phyloP scores from a whole-genome alignment of 2,113 vertebrate genomes.

The Corapipo altera region DNA sequence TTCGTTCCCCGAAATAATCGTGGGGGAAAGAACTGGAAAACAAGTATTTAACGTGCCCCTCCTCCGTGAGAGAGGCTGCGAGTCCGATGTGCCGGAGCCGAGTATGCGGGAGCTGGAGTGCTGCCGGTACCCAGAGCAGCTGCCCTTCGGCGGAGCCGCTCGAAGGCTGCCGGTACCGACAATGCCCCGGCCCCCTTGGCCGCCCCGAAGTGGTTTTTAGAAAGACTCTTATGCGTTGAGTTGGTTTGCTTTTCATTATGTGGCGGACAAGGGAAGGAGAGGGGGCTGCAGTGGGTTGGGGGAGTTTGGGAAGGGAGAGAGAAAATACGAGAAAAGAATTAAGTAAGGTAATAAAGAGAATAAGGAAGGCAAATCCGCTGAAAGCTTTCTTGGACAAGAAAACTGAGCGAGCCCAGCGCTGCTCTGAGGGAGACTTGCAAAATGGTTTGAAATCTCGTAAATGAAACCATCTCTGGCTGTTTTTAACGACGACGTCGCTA shows the following conservation, averaged over 20 bases:
- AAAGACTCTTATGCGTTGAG: background rate
- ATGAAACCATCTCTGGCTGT: background rate
- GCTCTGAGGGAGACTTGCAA: background rate
- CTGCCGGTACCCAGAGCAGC: background rate
- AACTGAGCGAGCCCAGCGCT: background rate
- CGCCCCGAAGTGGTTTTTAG: background rate
- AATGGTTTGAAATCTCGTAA: background rate
- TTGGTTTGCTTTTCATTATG: slow-evolving; percentile 59
- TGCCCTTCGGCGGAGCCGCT: background rate
- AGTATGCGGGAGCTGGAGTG: background rate
- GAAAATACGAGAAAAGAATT: slow-evolving; percentile 19
- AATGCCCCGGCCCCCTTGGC: background rate
- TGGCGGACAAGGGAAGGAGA: background rate
- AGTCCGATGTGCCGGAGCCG: background rate
- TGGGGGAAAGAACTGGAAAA: background rate
- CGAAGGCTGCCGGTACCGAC: background rate
- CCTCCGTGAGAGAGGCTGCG: background rate
- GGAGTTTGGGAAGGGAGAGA: background rate
- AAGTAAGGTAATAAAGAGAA: slow-evolving; percentile 53
- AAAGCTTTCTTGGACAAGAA: slow-evolving; percentile 49
- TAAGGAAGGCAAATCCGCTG: background rate
- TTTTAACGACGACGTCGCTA: background rate
- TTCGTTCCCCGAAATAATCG: background rate
- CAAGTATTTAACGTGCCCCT: accelerated
- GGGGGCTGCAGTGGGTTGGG: background rate